A percentile compares a stretch with the other conserved stretches of the same genome.
These are phyloP conservation scores for Noctua comes DNA, from an alignment of 2,888 invertebrate species.

Conservation along the genomic window DNA sequence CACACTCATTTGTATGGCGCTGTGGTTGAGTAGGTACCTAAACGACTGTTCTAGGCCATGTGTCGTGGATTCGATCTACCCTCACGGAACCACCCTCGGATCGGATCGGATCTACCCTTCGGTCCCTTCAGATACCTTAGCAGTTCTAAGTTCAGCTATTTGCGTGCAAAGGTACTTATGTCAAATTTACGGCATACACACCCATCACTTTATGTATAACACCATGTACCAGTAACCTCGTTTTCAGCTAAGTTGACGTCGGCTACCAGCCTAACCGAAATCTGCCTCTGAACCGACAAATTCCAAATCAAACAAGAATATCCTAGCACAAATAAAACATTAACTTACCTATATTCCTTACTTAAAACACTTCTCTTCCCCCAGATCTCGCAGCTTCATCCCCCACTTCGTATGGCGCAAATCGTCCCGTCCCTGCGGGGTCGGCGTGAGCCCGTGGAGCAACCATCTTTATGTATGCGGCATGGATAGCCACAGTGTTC, in stretches of 20 bases:
- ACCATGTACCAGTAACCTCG: too few species aligned
- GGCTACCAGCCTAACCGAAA: not conserved
- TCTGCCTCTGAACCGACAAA: not conserved
- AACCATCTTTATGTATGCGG: slow-evolving; percentile 91
- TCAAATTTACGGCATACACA: too few species aligned
- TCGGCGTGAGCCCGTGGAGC: slow-evolving; percentile 92
- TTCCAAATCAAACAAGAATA: not conserved
- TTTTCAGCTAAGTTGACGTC: not conserved
- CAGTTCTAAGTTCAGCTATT: too few species aligned
- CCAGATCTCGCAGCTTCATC: slow-evolving; percentile 87
- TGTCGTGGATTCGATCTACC: not conserved
- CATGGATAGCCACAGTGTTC: slow-evolving; percentile 91
- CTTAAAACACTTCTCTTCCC: not conserved
- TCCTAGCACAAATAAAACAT: not conserved
- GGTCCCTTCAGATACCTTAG: not conserved
- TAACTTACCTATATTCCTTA: not conserved
- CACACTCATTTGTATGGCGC: not conserved
- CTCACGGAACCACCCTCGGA: too few species aligned
- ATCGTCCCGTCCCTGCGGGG: slow-evolving; percentile 92
- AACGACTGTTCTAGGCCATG: not conserved
- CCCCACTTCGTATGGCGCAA: slow-evolving; percentile 90
- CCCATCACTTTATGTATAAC: not conserved
- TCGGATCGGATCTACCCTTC: too few species aligned
- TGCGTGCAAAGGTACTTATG: too few species aligned
- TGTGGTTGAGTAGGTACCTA: not conserved